phyloP scores from a whole-genome alignment of 2,888 invertebrate genomes.

The Bombylius major region DNA sequence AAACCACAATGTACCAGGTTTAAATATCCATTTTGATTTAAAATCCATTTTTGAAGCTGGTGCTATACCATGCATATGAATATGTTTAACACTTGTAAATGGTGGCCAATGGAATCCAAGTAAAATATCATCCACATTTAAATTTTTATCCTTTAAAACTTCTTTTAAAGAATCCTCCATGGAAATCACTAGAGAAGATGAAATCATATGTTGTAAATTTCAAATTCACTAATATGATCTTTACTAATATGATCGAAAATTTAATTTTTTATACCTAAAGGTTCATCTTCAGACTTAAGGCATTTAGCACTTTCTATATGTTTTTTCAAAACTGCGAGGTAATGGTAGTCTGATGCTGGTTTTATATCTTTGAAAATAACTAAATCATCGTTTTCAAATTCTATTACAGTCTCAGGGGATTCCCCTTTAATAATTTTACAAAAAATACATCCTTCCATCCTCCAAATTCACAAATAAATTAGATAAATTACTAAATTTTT shows the following conservation, averaged over 20 bases:
- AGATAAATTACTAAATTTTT: no score
- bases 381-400: constrained; percentile 60
- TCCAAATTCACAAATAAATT: background rate
- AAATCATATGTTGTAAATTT: no score
- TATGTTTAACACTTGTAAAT: constrained; percentile 66
- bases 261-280: background rate
- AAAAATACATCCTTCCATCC: constrained; percentile 47
- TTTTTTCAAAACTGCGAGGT: constrained; percentile 59
- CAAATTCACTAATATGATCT: no score
- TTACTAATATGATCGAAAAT: background rate
- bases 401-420: constrained; percentile 44
- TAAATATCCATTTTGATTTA: constrained; percentile 51
- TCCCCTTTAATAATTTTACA: constrained; percentile 57
- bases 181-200: constrained; percentile 45
- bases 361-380: constrained; percentile 71
- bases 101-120: constrained; percentile 89
- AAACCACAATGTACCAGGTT: constrained; percentile 69
- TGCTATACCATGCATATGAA: constrained; percentile 77
- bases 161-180: constrained; percentile 44
- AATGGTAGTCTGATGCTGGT: constrained; percentile 69
- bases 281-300: constrained; percentile 48
- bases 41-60: constrained; percentile 64
- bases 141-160: constrained; percentile 40
- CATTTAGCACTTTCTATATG: constrained; percentile 65
- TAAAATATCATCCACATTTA: constrained; percentile 37